Conservation (phyloP, 2,888 invertebrate genomes). For the Ischnus inquisitorius region DNA sequence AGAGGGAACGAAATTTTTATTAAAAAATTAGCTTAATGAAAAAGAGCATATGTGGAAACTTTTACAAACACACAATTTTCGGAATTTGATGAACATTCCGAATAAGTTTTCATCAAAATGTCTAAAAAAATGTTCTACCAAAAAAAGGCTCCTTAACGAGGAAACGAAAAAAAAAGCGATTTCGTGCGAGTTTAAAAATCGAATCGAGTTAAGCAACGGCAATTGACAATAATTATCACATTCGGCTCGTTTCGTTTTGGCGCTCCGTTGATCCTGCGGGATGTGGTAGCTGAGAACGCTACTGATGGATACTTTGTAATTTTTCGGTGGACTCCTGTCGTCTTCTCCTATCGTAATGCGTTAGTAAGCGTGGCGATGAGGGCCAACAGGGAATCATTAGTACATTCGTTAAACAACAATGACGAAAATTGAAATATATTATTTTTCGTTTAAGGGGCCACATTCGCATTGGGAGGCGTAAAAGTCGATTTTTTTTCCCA, state of each 20-base stretch:
- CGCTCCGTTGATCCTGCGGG: conserved; percentile 79
- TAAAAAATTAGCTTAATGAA: too few species aligned
- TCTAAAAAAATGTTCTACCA: too few species aligned
- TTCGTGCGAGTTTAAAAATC: not conserved
- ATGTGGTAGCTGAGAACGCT: conserved; percentile 83
- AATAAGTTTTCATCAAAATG: too few species aligned
- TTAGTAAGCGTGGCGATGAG: conserved; percentile 76
- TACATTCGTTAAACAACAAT: not conserved
- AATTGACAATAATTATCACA: conserved; percentile 76
- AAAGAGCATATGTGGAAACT: too few species aligned
- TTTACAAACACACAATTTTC: too few species aligned
- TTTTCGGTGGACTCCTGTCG: conserved; percentile 75
- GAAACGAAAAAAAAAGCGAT: too few species aligned
- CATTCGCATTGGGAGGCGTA: too few species aligned
- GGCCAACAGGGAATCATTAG: conserved; percentile 37
- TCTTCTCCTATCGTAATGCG: conserved; percentile 38
- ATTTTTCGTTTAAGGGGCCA: too few species aligned
- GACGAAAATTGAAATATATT: not conserved
- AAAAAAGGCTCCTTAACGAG: too few species aligned
- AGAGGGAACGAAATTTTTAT: too few species aligned
- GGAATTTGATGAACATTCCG: too few species aligned
- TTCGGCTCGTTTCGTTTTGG: conserved; percentile 81
- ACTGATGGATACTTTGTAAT: conserved; percentile 83
- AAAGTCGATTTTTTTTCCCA: not conserved
- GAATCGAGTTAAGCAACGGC: conserved; percentile 5